phyloP scores from a whole-genome alignment of 2,113 vertebrate species.

The Ochotona princeps region DNA sequence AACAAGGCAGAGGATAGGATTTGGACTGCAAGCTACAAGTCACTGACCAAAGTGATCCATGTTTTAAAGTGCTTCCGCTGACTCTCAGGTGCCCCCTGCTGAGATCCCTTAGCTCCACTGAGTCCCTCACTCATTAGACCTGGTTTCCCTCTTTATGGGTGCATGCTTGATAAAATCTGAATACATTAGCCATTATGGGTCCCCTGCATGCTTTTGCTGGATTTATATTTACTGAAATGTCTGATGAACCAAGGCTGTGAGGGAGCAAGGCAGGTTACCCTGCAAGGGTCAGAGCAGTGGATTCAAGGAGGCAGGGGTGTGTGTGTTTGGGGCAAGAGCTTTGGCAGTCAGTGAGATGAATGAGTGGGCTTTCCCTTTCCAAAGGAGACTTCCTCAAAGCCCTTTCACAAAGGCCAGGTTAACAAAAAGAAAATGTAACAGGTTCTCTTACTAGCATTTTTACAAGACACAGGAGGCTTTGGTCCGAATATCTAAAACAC shows the following conservation, averaged over 20 bases:
- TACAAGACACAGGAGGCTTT: too few relatives aligned
- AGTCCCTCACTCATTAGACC: background rate
- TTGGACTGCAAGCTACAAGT: background rate
- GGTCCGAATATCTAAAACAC: too few relatives aligned
- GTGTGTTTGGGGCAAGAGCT: too few relatives aligned
- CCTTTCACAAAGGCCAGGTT: too few relatives aligned
- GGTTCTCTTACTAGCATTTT: too few relatives aligned
- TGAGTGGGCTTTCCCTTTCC: too few relatives aligned
- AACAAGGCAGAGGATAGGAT: background rate
- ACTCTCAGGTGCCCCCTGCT: background rate
- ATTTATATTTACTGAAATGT: background rate
- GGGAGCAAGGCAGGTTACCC: background rate
- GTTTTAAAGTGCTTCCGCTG: background rate
- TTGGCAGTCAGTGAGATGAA: too few relatives aligned
- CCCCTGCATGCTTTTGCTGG: background rate
- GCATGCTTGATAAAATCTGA: background rate
- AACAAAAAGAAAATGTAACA: too few relatives aligned
- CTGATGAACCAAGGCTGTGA: background rate
- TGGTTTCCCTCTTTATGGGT: background rate
- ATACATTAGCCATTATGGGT: background rate
- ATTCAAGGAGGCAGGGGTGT: background rate
- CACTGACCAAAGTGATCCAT: accelerated
- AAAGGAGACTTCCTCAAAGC: too few relatives aligned
- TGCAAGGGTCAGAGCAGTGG: background rate
- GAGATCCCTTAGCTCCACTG: background rate